Base-by-base conservation (phyloP, 2,797 vertebrate genomes). In the Centroberyx gerrardi region DNA sequence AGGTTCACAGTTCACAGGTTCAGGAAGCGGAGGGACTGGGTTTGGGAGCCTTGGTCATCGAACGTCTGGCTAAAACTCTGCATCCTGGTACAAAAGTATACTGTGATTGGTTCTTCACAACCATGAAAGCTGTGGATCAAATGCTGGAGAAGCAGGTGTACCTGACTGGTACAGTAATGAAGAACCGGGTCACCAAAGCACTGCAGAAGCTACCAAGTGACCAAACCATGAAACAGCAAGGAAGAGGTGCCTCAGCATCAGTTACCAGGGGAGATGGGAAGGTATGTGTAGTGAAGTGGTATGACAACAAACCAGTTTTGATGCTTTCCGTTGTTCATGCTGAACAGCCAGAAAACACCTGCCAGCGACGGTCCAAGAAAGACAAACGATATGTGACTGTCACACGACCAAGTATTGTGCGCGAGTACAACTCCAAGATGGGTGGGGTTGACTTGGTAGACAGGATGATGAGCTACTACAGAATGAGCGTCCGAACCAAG, bases 371-470 rank as follows among this genome's bases (percentile, higher is more conserved):
- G 68, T 12, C 28, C 62, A 80, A 80, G 33, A 73, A 63, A 60
- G 0, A 18, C 0, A 77, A 69, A 74, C 18, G 1, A 68, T 66
- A 74, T 72, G 18, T 63, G 8, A 63, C 75, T 1, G 6, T 83
- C 64, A 18, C 1, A 0, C 12, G 13, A 76, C 76, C 71, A 76
- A 74, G 22, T 4, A 51, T 84, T 54, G 17, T 82, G 0, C 14
- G 13, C n/a, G 46, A 82, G 3, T 81, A 80, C 73, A 81, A 76
- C 63, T 8, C 1, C 3, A 77, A 82, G 54, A 77, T 80, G 59
- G 66, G 54, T 31, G 60, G 67, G 2, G 48, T 69, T 53, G 62
- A 74, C 29, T 8, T 74, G 8, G 2, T 40, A 0, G 52, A 75
- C 3, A 66, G 60, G n/a, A 70, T 73, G 74, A 75, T 66, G 0